Base-by-base conservation (phyloP, 2,888 invertebrate genomes). In the Chromoteleia sp. region DNA sequence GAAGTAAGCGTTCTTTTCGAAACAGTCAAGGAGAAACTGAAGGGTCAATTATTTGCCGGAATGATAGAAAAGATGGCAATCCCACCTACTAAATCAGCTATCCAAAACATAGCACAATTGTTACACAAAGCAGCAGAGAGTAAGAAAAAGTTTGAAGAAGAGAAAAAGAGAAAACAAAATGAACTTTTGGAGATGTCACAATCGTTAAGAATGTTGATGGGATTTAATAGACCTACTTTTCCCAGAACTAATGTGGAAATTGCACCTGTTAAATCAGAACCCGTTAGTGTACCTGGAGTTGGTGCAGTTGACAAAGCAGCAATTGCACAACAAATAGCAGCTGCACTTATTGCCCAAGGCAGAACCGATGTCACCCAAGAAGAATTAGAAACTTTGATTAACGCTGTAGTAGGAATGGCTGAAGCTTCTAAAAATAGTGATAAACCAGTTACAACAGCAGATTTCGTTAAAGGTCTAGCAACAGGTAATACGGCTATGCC, bases 1-100 rank as follows among this genome's bases (percentile, higher is more conserved):
- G 93, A 94, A 41, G 95, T 95, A 65, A 94, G 95, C 85, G 96
- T 96, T 0, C 63, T 80, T 17, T 94, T 97, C 82, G 97, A 97
- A 92, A 97, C 97, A 0, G 95, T 96, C 0, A 97, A 97, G 86
- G 97, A 97, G 91, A 97, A 97, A 91, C 92, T 97, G 52, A 96
- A 96, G 90, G 96, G 96, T 52, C 95, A 96, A 63, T 91, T 95
- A 75, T 94, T 96, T 87, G 96, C 96, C 25, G 95, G 95, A 65
- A 94, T 96, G 82, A 93, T 94, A 6, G 93, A 93, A 73, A 92
- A 92, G 59, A 89, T 92, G 82, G 96, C 96, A 81, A 94, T 95
- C 74, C 93, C 94, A 78, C 95, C 97, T 41, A 95, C 95, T 71
- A 95, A 96, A 87, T 93, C 94, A 76, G 96, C 96, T 59, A 94